Percentiles rank a stretch among this genome's conserved stretches.
phyloP scores from a whole-genome alignment of 2,797 vertebrate species.

The Oophaga sylvatica region DNA sequence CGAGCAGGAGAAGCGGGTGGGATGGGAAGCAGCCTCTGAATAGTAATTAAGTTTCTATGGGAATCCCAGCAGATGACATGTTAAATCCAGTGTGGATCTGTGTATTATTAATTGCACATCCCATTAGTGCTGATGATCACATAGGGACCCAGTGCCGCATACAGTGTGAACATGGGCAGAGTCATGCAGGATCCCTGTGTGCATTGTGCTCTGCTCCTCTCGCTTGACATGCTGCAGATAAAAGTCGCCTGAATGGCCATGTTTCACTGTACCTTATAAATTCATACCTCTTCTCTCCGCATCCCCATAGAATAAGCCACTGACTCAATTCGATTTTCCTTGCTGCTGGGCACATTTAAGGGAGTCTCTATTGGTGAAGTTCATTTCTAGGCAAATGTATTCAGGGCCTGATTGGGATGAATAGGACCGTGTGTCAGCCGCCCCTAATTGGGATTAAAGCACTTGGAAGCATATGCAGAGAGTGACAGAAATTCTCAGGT shows the following conservation, averaged over 20 bases:
- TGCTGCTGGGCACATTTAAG: constrained; percentile 95
- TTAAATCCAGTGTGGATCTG: constrained; percentile 77
- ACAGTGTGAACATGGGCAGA: constrained; percentile 51
- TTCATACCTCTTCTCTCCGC: constrained; percentile 95
- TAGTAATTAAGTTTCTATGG: constrained; percentile 90
- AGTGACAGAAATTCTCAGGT: constrained; percentile 93
- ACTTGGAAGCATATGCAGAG: constrained; percentile 93
- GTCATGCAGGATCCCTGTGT: constrained; percentile 77
- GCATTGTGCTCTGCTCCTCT: constrained; percentile 71
- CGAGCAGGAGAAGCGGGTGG: constrained; percentile 87
- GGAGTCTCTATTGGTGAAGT: constrained; percentile 90
- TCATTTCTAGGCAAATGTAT: constrained; percentile 99
- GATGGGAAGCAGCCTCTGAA: constrained; percentile 89
- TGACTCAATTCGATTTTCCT: constrained; percentile 95
- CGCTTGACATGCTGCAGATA: constrained; percentile 90
- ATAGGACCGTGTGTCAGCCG: constrained; percentile 98
- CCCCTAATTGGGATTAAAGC: constrained; percentile 99
- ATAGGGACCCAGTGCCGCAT: constrained; percentile 65
- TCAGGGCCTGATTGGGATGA: constrained; percentile 87
- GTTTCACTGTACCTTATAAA: constrained; percentile 98
- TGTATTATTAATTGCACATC: constrained; percentile 68
- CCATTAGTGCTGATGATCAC: constrained; percentile 61
- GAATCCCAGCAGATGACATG: constrained; percentile 96
- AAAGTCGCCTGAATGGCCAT: constrained; percentile 96
- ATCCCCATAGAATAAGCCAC: constrained; percentile 87